Evolutionary conservation across 2,888 invertebrate genomes (phyloP), one percentile per base, ranked within the genome.

Genomic region (Harmothoe impar): DNA sequence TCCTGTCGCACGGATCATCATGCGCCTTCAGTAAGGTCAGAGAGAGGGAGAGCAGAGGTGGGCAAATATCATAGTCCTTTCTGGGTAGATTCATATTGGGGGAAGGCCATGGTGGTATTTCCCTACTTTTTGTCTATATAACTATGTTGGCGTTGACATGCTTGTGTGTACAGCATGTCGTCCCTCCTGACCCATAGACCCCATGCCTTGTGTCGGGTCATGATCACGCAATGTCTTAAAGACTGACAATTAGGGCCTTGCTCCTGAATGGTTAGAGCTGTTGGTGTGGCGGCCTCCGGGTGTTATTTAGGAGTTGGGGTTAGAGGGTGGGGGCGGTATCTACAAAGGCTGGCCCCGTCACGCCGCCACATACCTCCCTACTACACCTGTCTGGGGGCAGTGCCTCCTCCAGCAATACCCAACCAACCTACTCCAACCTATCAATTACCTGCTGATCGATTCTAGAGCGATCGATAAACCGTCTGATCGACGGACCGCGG

Each of bases 401-500:
- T 0, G 5, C 72, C 72, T 72, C 72, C 43, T 43, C 20, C 29
- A 7, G 25, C 3, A 29, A 29, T 29, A 29, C 72, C 72, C 72
- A n/a, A 72, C 72, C 72, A 29, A 72, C 72, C 72, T 72, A 72
- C 72, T 15, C 72, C 72, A 72, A 29, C 72, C 72, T 72, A 72
- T 72, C 72, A 72, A 29, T 72, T 72, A 72, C 29, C 72, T 1
- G 31, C 72, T 72, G 72, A 72, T 72, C 72, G 72, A 29, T 72
- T n/a, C 72, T 29, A 23, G 29, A 3, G 72, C 29, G 72, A 29
- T 72, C 72, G 72, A 72, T 72, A 72, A 25, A 29, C 29, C 25
- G 62, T 72, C 25, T 72, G 72, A 72, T 29, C 72, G 72, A 72
- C 72, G 72, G 17, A 29, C 3, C 29, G 17, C 25, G 15, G 72